A percentile compares a stretch with the other conserved stretches of the same genome.
phyloP scores from a whole-genome alignment of 2,888 invertebrate species.

The Gymnosoma rotundatum region DNA sequence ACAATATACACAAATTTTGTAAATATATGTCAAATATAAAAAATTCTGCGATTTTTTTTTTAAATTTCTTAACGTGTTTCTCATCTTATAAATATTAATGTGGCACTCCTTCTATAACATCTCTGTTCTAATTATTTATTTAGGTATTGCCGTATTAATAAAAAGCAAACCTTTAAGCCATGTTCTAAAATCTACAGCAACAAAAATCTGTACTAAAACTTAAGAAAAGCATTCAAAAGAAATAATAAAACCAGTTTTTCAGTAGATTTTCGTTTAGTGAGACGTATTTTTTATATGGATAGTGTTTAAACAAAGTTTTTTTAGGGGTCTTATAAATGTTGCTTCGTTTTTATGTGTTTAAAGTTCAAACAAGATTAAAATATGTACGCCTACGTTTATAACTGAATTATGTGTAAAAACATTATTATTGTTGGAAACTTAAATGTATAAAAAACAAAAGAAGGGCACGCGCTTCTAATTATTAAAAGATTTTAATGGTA shows the following conservation, averaged over 20 bases:
- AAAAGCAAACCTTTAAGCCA: slow-evolving; percentile 10
- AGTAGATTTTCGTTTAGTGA: slow-evolving; percentile 56
- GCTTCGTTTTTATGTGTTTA: slow-evolving; percentile 16
- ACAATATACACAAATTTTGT: neutral
- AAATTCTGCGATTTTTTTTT: no score
- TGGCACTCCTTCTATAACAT: neutral
- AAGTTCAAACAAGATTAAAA: slow-evolving; percentile 28
- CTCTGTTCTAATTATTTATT: neutral
- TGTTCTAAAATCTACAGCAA: slow-evolving; percentile 40
- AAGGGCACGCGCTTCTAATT: slow-evolving; percentile 40
- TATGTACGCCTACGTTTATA: slow-evolving; percentile 59
- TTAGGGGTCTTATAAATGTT: neutral
- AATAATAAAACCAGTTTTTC: slow-evolving; percentile 62
- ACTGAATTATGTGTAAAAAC: slow-evolving; percentile 56
- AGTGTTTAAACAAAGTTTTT: slow-evolving; percentile 27
- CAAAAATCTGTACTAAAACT: slow-evolving; percentile 37
- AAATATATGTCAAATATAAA: no score
- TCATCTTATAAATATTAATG: no score
- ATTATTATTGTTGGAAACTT: neutral
- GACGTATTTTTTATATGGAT: slow-evolving; percentile 47
- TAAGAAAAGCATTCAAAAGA: slow-evolving; percentile 35
- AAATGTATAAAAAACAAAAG: no score
- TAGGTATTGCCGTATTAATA: no score
- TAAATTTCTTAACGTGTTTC: no score
- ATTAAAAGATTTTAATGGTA: slow-evolving; percentile 13